A percentile compares a stretch with the other conserved stretches of the same genome.
phyloP scores from a whole-genome alignment of 92 coral and sea anemone species.

The Phenganax subtilis region DNA sequence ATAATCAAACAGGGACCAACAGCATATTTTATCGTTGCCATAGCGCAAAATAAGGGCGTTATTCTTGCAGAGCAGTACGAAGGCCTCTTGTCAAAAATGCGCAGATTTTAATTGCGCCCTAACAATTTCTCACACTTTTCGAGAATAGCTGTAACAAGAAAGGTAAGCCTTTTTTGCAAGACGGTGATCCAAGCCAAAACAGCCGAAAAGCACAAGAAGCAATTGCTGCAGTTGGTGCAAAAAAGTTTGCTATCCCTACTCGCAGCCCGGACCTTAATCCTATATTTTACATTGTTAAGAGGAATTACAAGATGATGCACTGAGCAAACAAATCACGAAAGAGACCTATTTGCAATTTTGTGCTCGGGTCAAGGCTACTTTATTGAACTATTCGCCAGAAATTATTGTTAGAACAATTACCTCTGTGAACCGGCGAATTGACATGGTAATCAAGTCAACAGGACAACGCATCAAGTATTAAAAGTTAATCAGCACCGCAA shows the following conservation, averaged over 20 bases:
- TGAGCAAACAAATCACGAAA: slow-evolving; percentile 20
- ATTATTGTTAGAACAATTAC: slow-evolving; percentile 19
- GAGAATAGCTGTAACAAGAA: not conserved
- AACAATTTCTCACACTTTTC: slow-evolving; percentile 16
- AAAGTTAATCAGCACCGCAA: not conserved
- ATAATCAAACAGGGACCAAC: not conserved
- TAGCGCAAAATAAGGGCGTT: slow-evolving; percentile 22
- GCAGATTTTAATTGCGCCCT: not conserved
- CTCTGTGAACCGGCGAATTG: slow-evolving; percentile 17
- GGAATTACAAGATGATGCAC: slow-evolving; percentile 28
- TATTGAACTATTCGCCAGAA: not conserved
- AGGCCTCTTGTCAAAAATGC: slow-evolving; percentile 3
- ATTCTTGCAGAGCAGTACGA: slow-evolving; percentile 15
- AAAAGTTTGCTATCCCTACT: not conserved
- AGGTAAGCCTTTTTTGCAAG: slow-evolving; percentile 17
- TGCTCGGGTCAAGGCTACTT: slow-evolving; percentile 17
- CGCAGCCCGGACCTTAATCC: not conserved
- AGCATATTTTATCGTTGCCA: slow-evolving; percentile 18
- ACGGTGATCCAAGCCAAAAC: not conserved
- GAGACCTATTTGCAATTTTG: slow-evolving; percentile 19
- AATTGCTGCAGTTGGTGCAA: not conserved
- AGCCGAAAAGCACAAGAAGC: not conserved
- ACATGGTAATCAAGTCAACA: slow-evolving; percentile 21
- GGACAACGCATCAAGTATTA: slow-evolving; percentile 29
- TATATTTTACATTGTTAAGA: not conserved